Evolutionary conservation across 2,888 invertebrate species (phyloP).

Genomic region (Xanthostigma xanthostigma): DNA sequence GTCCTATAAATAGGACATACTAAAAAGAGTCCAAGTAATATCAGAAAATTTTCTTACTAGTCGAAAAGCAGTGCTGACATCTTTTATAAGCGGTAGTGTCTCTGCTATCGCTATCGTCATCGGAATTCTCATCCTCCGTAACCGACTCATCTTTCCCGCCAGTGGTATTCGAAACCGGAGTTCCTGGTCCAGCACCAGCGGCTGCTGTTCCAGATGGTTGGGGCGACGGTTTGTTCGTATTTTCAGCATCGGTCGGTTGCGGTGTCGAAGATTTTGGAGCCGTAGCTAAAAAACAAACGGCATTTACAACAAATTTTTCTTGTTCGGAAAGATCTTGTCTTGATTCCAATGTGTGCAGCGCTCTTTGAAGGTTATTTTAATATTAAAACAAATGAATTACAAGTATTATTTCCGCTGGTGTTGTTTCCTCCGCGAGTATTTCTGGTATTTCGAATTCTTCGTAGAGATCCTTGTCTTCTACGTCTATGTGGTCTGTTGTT

Average conservation of each 20-base stretch:
- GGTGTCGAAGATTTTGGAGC: constrained; percentile 18
- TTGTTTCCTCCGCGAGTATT: constrained; percentile 62
- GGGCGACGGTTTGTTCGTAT: constrained; percentile 34
- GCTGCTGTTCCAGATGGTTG: constrained; percentile 45
- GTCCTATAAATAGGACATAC: no score
- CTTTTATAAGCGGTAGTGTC: constrained; percentile 50
- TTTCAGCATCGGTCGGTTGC: constrained; percentile 25
- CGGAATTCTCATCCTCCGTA: constrained; percentile 50
- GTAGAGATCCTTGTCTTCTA: constrained; percentile 70
- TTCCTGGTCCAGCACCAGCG: constrained; percentile 43
- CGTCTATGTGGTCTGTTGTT: constrained; percentile 79
- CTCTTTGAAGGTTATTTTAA: no score
- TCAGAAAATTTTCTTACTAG: constrained; percentile 33
- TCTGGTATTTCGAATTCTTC: constrained; percentile 75
- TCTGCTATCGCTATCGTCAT: constrained; percentile 88
- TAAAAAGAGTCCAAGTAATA: background rate
- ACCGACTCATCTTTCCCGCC: constrained; percentile 1
- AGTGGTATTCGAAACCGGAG: no score
- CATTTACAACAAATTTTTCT: constrained; percentile 38
- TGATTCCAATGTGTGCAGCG: no score
- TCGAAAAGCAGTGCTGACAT: constrained; percentile 61
- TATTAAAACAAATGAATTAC: no score
- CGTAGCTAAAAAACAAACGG: no score
- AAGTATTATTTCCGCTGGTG: constrained; percentile 10
- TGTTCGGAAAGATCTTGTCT: constrained; percentile 29